Conservation (phyloP, 1,140 invertebrate genomes). For the Drosophila truncata region DNA sequence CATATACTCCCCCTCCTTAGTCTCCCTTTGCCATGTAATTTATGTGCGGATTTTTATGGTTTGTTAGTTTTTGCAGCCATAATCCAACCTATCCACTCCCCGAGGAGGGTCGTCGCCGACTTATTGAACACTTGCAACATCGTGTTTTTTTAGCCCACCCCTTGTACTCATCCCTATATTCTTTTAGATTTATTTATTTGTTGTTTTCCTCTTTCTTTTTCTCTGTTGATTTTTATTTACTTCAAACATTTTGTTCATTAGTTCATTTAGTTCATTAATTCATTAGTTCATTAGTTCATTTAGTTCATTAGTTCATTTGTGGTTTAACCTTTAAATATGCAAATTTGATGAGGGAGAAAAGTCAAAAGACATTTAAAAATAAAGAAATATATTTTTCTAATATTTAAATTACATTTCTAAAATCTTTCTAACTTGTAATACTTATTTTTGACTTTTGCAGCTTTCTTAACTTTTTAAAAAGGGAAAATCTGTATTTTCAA, state of each 20-base stretch:
- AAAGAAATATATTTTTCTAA: too few relatives aligned
- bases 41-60: conserved; percentile 74
- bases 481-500: background rate
- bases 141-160: conserved; percentile 27
- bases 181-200: conserved; percentile 37
- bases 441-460: conserved; percentile 1
- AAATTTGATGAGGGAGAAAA: conserved; percentile 1
- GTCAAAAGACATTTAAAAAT: too few relatives aligned
- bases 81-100: conserved; percentile 28
- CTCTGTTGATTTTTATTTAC: conserved; percentile 2
- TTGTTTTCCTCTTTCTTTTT: conserved; percentile 11
- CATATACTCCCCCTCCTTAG: background rate
- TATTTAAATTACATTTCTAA: background rate
- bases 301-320: conserved; percentile 27
- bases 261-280: too few relatives aligned
- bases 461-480: background rate
- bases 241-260: conserved; percentile 7
- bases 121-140: conserved; percentile 58
- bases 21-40: conserved; percentile 41
- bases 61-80: conserved; percentile 57
- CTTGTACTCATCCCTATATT: background rate
- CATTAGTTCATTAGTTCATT: too few relatives aligned
- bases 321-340: conserved; percentile 23
- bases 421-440: background rate
- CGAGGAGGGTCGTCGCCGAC: background rate